These are phyloP conservation scores for Nephrotoma guestfalica DNA, from an alignment of 2,888 invertebrate species.

Conservation along the genomic window DNA sequence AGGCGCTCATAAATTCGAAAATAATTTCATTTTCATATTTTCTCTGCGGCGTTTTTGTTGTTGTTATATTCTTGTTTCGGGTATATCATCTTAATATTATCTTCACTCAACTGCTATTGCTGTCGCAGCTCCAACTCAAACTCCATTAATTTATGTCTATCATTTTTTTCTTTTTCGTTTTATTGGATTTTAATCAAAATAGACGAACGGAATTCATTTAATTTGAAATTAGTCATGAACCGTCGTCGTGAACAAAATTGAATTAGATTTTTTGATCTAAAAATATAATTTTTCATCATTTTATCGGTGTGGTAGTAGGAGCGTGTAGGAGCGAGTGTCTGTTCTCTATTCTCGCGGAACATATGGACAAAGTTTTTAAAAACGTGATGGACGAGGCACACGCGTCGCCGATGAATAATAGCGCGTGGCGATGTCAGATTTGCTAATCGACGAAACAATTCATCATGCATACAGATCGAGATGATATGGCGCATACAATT, in stretches of 20 bases:
- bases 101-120: background rate
- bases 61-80: background rate
- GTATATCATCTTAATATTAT: background rate
- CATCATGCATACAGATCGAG: too few species aligned
- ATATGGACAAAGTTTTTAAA: too few species aligned
- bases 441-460: too few species aligned
- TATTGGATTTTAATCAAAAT: background rate
- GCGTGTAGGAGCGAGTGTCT: background rate
- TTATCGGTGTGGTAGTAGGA: too few species aligned
- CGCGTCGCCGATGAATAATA: too few species aligned
- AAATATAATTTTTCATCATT: background rate
- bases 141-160: background rate
- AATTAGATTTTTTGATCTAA: background rate
- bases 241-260: background rate
- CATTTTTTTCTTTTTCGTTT: background rate
- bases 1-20: background rate
- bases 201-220: background rate
- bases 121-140: background rate
- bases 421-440: too few species aligned
- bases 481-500: too few species aligned
- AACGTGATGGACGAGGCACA: too few species aligned
- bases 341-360: background rate
- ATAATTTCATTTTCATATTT: background rate
- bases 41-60: background rate
- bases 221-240: background rate